A percentile compares a stretch with the other conserved stretches of the same genome.
Conservation (phyloP, 2,888 invertebrate genomes). For the Halictus quadricinctus region DNA sequence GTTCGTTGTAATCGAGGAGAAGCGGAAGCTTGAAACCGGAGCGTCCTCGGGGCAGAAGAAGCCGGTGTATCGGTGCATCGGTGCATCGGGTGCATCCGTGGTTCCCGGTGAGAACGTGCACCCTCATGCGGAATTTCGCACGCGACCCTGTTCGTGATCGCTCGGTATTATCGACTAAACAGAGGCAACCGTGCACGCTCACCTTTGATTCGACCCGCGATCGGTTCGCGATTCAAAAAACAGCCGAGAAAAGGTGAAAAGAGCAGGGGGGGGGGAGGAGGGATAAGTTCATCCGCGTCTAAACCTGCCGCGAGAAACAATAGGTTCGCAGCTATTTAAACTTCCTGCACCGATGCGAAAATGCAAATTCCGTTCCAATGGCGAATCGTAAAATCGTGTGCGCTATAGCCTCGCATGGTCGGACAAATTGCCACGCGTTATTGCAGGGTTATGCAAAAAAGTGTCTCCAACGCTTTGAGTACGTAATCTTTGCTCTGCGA, state of each 20-base stretch:
- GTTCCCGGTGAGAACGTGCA: conserved; percentile 39
- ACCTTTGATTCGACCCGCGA: conserved; percentile 64
- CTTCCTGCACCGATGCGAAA: conserved; percentile 30
- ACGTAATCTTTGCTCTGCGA: no score
- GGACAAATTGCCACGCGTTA: background rate
- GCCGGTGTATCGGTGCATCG: no score
- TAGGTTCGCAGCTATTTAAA: conserved; percentile 44
- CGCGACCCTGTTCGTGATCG: conserved; percentile 57
- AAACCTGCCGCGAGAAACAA: conserved; percentile 50
- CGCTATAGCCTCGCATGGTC: background rate
- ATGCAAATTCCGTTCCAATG: conserved; percentile 43
- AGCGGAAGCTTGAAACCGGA: conserved; percentile 40
- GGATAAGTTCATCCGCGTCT: conserved; percentile 63
- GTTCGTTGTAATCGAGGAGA: conserved; percentile 26
- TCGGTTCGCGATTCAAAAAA: conserved; percentile 28
- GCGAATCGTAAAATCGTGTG: background rate
- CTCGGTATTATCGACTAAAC: conserved; percentile 54
- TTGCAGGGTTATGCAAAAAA: background rate
- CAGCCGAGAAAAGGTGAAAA: conserved; percentile 62
- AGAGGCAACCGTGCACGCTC: conserved; percentile 53
- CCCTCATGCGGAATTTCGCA: conserved; percentile 57
- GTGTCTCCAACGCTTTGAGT: no score
- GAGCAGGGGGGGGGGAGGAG: conserved; percentile 41
- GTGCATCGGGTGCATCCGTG: conserved; percentile 17
- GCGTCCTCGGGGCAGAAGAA: conserved; percentile 5